Percentiles rank a stretch among this genome's conserved stretches.
Evolutionary conservation across 2,888 invertebrate genomes (phyloP).

Genomic region (Melanostoma scalare): DNA sequence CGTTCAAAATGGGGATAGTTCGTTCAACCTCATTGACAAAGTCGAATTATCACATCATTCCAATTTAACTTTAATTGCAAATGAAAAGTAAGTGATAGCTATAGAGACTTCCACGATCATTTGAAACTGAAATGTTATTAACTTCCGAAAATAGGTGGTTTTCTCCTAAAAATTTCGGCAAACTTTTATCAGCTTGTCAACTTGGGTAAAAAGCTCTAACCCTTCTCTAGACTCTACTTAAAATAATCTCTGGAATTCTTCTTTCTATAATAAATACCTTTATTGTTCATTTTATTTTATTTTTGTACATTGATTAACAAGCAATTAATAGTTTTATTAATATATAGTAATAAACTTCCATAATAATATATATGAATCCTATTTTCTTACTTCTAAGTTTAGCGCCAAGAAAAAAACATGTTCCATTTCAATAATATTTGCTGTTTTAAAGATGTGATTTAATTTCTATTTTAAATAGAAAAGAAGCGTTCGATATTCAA

Average conservation of each 20-base stretch:
- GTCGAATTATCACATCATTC: too few species aligned
- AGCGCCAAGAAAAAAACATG: slow-evolving; percentile 61
- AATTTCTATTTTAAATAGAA: slow-evolving; percentile 66
- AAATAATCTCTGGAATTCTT: neutral
- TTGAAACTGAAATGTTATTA: too few species aligned
- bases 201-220: too few species aligned
- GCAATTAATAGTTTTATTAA: slow-evolving; percentile 69
- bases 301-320: slow-evolving; percentile 74
- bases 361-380: slow-evolving; percentile 68
- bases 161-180: too few species aligned
- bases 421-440: slow-evolving; percentile 46
- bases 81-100: too few species aligned
- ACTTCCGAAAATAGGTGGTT: too few species aligned
- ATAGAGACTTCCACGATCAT: too few species aligned
- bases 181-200: too few species aligned
- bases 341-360: slow-evolving; percentile 63
- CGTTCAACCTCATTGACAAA: too few species aligned
- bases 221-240: neutral
- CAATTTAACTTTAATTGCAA: too few species aligned
- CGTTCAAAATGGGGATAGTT: too few species aligned
- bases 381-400: slow-evolving; percentile 59
- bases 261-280: slow-evolving; percentile 72
- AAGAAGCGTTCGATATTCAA: slow-evolving; percentile 60
- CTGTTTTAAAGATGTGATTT: slow-evolving; percentile 66
- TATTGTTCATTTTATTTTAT: slow-evolving; percentile 64